Conservation (phyloP, 2,797 vertebrate genomes). For the Eutrigla gurnardus region DNA sequence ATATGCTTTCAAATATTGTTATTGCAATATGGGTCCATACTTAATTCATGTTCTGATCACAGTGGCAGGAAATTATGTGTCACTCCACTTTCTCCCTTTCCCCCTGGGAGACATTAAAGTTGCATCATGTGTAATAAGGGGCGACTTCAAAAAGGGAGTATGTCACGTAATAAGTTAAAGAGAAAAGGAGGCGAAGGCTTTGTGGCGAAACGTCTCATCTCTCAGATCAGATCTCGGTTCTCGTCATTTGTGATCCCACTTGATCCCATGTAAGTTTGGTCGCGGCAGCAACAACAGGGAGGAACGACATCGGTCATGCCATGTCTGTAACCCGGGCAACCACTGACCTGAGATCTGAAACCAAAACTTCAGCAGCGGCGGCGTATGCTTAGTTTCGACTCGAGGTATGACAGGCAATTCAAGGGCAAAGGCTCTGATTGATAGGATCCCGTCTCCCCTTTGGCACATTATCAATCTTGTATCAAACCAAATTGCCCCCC, state of each 20-base stretch:
- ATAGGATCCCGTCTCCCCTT: constrained; percentile 47
- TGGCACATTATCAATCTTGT: constrained; percentile 68
- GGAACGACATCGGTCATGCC: constrained; percentile 5
- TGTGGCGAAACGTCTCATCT: constrained; percentile 8
- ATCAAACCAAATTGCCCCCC: constrained; percentile 51
- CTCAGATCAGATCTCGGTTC: not conserved
- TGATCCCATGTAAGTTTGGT: constrained; percentile 25
- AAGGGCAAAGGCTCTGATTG: constrained; percentile 54
- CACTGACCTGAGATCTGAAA: constrained; percentile 20
- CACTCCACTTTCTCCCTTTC: constrained; percentile 18
- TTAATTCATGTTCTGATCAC: constrained; percentile 57
- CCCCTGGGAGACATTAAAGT: constrained; percentile 50
- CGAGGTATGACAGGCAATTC: constrained; percentile 47
- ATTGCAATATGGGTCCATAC: constrained; percentile 41
- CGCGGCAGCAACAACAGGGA: not conserved
- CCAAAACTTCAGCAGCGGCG: not conserved
- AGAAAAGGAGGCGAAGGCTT: constrained; percentile 20
- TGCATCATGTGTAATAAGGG: constrained; percentile 57
- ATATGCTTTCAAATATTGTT: constrained; percentile 24
- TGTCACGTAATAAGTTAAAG: constrained; percentile 2
- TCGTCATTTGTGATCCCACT: constrained; percentile 6
- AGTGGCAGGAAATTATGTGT: constrained; percentile 57
- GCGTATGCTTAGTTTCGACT: constrained; percentile 17
- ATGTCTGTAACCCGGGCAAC: constrained; percentile 18
- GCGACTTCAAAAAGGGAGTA: constrained; percentile 37